These are phyloP conservation scores for Drosophila fulvimacula DNA, from an alignment of 2,888 invertebrate species.

Conservation along the genomic window DNA sequence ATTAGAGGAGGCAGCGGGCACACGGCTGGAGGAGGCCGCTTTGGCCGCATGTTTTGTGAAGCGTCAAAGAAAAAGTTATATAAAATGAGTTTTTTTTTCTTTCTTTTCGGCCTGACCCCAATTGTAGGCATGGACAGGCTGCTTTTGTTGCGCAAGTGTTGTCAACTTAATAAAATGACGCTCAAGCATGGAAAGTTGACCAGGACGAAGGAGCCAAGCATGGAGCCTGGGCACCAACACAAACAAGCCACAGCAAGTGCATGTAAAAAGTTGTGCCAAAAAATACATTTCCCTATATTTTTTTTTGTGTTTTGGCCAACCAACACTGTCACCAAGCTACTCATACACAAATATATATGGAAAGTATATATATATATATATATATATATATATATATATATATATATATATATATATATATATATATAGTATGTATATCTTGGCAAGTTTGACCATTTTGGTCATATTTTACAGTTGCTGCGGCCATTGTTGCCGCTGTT, in stretches of 20 bases:
- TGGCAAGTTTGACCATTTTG: slow-evolving; percentile 56
- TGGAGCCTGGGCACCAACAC: slow-evolving; percentile 30
- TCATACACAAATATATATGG: slow-evolving; percentile 18
- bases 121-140: slow-evolving; percentile 62
- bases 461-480: slow-evolving; percentile 78
- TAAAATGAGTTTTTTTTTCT: slow-evolving; percentile 59
- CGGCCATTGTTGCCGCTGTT: slow-evolving; percentile 57
- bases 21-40: neutral
- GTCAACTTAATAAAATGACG: slow-evolving; percentile 79
- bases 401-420: slow-evolving; percentile 4
- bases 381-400: neutral
- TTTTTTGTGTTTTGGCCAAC: slow-evolving; percentile 24
- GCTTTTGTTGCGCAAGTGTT: slow-evolving; percentile 69
- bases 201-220: slow-evolving; percentile 28
- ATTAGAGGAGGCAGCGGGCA: slow-evolving; percentile 34
- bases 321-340: slow-evolving; percentile 66
- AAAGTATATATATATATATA: neutral
- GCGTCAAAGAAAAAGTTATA: slow-evolving; percentile 55
- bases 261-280: slow-evolving; percentile 77
- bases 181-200: slow-evolving; percentile 78
- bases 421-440: slow-evolving; percentile 2
- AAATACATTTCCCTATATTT: slow-evolving; percentile 64
- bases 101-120: slow-evolving; percentile 64
- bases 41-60: neutral
- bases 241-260: slow-evolving; percentile 62